A percentile compares a stretch with the other conserved stretches of the same genome.
phyloP scores from a whole-genome alignment of 2,797 vertebrate species.

The Xerus rutilus region DNA sequence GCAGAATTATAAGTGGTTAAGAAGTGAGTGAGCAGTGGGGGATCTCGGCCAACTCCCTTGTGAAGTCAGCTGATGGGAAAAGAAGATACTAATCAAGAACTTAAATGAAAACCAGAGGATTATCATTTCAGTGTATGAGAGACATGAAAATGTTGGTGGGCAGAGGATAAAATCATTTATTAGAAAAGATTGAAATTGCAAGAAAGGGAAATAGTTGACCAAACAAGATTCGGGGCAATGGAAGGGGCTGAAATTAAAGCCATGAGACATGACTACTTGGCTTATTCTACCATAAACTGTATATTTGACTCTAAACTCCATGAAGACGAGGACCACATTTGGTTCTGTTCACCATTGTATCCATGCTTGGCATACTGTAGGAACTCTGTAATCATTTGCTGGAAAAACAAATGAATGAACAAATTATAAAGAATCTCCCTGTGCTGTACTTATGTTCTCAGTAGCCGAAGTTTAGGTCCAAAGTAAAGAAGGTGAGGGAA shows the following conservation, averaged over 20 bases:
- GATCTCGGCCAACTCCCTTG: not conserved
- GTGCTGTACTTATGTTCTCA: not conserved
- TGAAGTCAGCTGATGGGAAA: not conserved
- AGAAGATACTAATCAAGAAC: not conserved
- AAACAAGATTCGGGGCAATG: not conserved
- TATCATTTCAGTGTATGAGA: not conserved
- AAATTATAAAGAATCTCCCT: not conserved
- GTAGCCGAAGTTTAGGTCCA: constrained; percentile 30
- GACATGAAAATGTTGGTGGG: not conserved
- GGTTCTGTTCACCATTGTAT: not conserved
- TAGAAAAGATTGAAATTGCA: constrained; percentile 3
- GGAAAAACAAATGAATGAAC: constrained; percentile 12
- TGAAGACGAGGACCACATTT: not conserved
- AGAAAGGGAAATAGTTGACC: constrained; percentile 41
- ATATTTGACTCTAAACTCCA: not conserved
- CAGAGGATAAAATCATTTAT: not conserved
- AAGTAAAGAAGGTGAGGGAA: not conserved
- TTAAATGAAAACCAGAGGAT: constrained; percentile 29
- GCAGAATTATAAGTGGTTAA: not conserved
- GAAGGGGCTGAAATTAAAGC: constrained; percentile 11
- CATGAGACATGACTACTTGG: not conserved
- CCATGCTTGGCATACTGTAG: not conserved
- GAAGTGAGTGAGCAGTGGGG: not conserved
- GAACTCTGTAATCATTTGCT: not conserved
- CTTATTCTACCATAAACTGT: not conserved